Base-by-base conservation (phyloP, 2,113 vertebrate species). In the Panthera uncia region DNA sequence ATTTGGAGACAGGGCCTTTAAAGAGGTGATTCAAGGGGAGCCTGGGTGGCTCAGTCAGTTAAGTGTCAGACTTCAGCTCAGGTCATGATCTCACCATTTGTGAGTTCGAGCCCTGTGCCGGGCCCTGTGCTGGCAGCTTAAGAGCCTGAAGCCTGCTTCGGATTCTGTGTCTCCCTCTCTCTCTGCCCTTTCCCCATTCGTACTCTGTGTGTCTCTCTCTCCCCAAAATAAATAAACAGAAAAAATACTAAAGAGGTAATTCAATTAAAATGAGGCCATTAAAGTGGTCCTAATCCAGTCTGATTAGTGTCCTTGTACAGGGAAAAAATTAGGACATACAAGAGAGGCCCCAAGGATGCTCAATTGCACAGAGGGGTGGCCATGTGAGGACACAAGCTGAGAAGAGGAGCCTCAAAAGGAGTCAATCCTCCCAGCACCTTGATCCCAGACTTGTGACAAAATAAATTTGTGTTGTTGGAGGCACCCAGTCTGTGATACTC, bases 371-470 rank as follows among this genome's bases (percentile, higher is more conserved):
- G 15, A 50, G 4, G 33, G 15, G 41, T 52, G 55, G 21, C 48
- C 61, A 2, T 0, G 29, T 50, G 69, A 55, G 82, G 14, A 66
- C n/a, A 2, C 27, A 41, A 63, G 7, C 16, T 23, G n/a, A 38
- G 45, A 21, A 38, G 15, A 87, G 13, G 14, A 38, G 7, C 31
- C 50, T 87, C 76, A 5, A 50, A 57, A 41, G 61, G 48, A 68
- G 25, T 1, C 66, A 74, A 8, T 4, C 8, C 36, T 29, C 29
- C n/a, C 18, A 0, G 25, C n/a, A 57, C 13, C 79, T 33, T 23
- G 15, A 38, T 19, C 31, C 6, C 18, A 83, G 63, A 79, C 71
- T 0, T 57, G 36, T 38, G 13, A 66, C 50, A 66, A 78, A 90
- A 69, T 71, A 14, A 11, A 13, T 13, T 19, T 8, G 38, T 45